A percentile compares a stretch with the other conserved stretches of the same genome.
Evolutionary conservation across 2,797 vertebrate species (phyloP).

Genomic region (Lithobates pipiens): DNA sequence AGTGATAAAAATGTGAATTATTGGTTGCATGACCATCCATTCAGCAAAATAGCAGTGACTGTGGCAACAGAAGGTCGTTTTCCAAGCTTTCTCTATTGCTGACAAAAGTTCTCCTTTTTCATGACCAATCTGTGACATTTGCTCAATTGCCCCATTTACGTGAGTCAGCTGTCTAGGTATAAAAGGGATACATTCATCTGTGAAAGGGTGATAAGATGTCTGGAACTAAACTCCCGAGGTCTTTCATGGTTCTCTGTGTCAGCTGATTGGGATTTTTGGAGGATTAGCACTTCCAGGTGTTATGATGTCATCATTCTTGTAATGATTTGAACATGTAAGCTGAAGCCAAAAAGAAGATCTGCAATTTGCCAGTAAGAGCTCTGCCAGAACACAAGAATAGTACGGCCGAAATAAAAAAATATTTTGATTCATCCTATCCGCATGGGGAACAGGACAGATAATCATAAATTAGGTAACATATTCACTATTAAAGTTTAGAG

Average conservation of each 20-base stretch:
- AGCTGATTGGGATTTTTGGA: slow-evolving; percentile 9
- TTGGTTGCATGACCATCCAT: too few relatives aligned
- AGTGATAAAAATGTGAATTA: too few relatives aligned
- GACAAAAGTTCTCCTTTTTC: too few relatives aligned
- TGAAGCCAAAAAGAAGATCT: slow-evolving; percentile 7
- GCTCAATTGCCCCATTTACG: not conserved
- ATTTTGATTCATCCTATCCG: too few relatives aligned
- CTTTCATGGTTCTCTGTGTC: not conserved
- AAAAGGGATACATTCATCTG: not conserved
- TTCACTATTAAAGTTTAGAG: too few relatives aligned
- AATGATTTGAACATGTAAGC: not conserved
- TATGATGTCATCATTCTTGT: slow-evolving; percentile 13
- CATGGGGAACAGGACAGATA: too few relatives aligned
- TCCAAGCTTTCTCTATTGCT: too few relatives aligned
- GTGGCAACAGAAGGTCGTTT: too few relatives aligned
- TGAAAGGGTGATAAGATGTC: slow-evolving; percentile 7
- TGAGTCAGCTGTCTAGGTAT: not conserved
- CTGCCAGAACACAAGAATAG: not conserved
- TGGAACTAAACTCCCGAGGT: not conserved
- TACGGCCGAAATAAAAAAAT: too few relatives aligned
- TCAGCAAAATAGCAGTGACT: too few relatives aligned
- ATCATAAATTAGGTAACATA: too few relatives aligned
- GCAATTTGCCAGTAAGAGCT: not conserved
- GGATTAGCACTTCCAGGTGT: slow-evolving; percentile 13
- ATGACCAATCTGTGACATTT: not conserved